Base-by-base conservation (phyloP, 2,888 invertebrate genomes). In the Synanthedon myopaeformis region DNA sequence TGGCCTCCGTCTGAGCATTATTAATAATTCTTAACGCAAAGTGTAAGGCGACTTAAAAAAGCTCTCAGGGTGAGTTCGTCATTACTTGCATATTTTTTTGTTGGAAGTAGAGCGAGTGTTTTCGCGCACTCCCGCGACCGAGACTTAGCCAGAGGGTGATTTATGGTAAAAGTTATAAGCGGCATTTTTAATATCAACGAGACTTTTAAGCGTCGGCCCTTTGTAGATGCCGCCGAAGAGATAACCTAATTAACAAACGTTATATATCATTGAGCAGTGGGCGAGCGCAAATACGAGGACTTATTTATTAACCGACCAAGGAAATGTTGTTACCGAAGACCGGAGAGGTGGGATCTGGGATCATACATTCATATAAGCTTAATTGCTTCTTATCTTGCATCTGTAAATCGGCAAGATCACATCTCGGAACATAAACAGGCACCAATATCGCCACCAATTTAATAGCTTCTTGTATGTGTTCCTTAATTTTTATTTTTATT, bases 181-280 rank as follows among this genome's bases (percentile, higher is more conserved):
- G 78, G 82, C 72, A 70, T 73, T 82, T 82, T 85, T 82, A 82
- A 83, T 86, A 84, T 82, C 84, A 85, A 82, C 81, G 81, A 81
- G 78, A 76, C 75, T 80, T 82, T 82, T 79, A 80, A 76, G 66
- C 61, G 58, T 54, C 56, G 53, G 69, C 69, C 75, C 78, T 86
- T 85, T 86, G 80, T 71, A 74, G 85, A 86, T 86, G 79, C 87
- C 87, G 87, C 74, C 69, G 56, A 58, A 56, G 61, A 81, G 86
- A 86, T 87, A 86, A 87, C 83, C 84, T 85, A 86, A 86, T 87
- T 87, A 86, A 85, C 82, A 79, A 82, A 85, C 74, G 79, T 81
- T 80, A 75, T 84, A 79, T 79, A 77, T 82, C 80, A 82, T 70
- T 76, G 76, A 69, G 59, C 63, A 68, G 70, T 65, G 72, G 67